These are phyloP conservation scores for Tursiops truncatus DNA, from an alignment of 2,113 vertebrate genomes.

Conservation along the genomic window DNA sequence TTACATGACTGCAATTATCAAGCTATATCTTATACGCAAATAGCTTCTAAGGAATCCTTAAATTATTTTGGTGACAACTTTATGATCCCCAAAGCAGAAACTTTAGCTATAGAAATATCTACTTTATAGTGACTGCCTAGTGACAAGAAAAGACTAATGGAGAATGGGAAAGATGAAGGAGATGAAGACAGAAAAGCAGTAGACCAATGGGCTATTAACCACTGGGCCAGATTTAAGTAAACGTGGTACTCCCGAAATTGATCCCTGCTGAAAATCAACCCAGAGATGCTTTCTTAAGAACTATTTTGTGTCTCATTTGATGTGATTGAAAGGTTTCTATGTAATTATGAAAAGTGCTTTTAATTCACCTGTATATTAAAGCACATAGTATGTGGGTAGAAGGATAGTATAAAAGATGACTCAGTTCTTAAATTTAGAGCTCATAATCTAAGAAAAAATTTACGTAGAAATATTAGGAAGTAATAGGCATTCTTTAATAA, in stretches of 20 bases:
- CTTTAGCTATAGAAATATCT: constrained; percentile 11
- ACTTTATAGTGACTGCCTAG: constrained; percentile 11
- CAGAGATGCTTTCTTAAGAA: background rate
- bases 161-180: background rate
- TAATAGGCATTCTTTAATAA: background rate
- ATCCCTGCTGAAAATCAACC: background rate
- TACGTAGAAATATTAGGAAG: background rate
- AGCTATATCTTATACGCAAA: constrained; percentile 59
- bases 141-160: background rate
- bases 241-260: background rate
- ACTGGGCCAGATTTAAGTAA: background rate
- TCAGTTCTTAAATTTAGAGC: background rate
- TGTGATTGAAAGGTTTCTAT: background rate
- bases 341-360: background rate
- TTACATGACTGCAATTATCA: constrained; percentile 58
- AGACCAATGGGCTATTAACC: background rate
- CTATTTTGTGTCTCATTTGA: background rate
- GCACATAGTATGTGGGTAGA: background rate
- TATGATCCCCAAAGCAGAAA: constrained; percentile 51
- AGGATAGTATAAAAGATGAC: background rate
- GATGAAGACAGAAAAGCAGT: background rate
- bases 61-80: constrained; percentile 69
- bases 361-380: background rate
- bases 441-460: background rate
- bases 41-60: constrained; percentile 60